These are phyloP conservation scores for Nerophis ophidion DNA, from an alignment of 2,113 vertebrate species.

Conservation along the genomic window DNA sequence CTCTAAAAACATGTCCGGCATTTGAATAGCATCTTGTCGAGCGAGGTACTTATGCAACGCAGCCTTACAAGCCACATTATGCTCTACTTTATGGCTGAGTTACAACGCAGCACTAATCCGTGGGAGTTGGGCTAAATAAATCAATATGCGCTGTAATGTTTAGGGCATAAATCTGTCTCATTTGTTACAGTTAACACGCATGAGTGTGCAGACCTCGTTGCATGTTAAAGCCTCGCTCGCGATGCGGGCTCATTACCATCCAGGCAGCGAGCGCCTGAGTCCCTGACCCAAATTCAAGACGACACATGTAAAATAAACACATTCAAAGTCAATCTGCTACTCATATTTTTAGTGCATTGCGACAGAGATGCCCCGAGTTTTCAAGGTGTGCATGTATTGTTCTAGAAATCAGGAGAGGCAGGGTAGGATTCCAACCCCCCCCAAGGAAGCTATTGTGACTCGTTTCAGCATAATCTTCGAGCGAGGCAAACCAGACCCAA, in stretches of 20 bases:
- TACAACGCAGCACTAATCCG: conserved; percentile 29
- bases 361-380: not conserved
- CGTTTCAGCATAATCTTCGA: conserved; percentile 25
- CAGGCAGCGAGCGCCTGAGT: conserved; percentile 33
- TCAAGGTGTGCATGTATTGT: conserved; percentile 12
- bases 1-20: conserved; percentile 24
- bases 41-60: conserved; percentile 9
- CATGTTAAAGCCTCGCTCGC: conserved; percentile 20
- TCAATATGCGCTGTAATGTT: conserved; percentile 41
- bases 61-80: conserved; percentile 26
- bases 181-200: conserved; percentile 38
- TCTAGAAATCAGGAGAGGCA: conserved; percentile 15
- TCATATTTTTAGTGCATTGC: conserved; percentile 10
- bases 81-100: conserved; percentile 23
- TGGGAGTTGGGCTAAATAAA: conserved; percentile 42
- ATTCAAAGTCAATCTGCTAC: conserved; percentile 42
- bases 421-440: conserved; percentile 23
- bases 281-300: conserved; percentile 56
- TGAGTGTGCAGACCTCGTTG: conserved; percentile 1
- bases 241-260: conserved; percentile 48
- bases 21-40: conserved; percentile 3
- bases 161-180: conserved; percentile 44
- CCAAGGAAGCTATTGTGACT: conserved; percentile 11
- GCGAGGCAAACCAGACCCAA: conserved; percentile 31
- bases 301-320: conserved; percentile 48